Base-by-base conservation (phyloP, 2,888 invertebrate genomes). In the Schizotus pectinicornis region DNA sequence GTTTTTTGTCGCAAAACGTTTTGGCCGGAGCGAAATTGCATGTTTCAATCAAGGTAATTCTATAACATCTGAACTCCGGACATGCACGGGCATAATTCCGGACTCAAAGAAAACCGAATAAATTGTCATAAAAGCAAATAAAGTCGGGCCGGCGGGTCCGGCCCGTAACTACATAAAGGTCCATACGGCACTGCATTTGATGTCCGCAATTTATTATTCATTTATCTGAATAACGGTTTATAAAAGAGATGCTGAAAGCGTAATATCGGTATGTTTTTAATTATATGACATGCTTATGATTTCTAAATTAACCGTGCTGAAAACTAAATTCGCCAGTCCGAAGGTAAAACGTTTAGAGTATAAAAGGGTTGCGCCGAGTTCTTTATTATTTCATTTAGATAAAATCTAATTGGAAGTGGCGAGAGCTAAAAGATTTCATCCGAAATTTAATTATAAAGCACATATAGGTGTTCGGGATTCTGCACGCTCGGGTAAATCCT, bases 181-280 rank as follows among this genome's bases (percentile, higher is more conserved):
- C 67, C 68, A 62, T 58, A 64, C 64, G 61, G 65, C 62, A 65
- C 65, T 68, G 66, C 69, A 74, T 74, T 74, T 73, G 73, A 74
- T 74, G 74, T 72, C 68, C 68, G 67, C 64, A 72, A 73, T 71
- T 72, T 73, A 74, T 73, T 72, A 74, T 74, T 74, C 71, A 73
- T 74, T 74, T 73, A 73, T 66, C 67, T 65, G 69, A 69, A 71
- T 67, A 70, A 68, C 69, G 67, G 65, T 65, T 65, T 65, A 59
- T 61, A 67, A 68, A 68, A 71, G 68, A 68, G 67, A 56, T 62
- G 63, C 63, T 64, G 66, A 73, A 71, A 71, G 72, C 70, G 53
- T 66, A 71, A 72, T 71, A 70, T 72, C 65, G 66, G 73, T 67
- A 67, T 69, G 72, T 70, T 71, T 74, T 74, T 75, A 76, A 76